These are phyloP conservation scores for Holothuria scabra DNA, from an alignment of 53 echinoderm and acorn worm species.

Conservation along the genomic window DNA sequence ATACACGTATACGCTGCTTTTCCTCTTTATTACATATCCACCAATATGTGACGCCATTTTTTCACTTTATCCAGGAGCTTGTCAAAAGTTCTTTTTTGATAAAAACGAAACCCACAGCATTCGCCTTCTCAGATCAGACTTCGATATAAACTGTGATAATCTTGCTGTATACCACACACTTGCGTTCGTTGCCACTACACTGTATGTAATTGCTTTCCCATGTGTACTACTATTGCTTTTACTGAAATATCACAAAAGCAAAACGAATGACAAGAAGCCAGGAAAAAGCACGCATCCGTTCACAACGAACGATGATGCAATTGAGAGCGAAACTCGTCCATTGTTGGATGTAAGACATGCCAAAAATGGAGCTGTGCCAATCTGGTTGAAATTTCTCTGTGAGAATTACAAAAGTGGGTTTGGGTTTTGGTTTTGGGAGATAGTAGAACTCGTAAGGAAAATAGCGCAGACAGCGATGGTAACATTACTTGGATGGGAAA, in stretches of 20 bases:
- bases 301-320: no score
- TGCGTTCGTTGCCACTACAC: constrained; percentile 27
- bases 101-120: neutral
- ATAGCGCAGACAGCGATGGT: neutral
- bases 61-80: constrained; percentile 44
- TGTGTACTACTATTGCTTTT: neutral
- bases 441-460: neutral
- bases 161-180: constrained; percentile 16
- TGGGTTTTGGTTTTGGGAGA: neutral
- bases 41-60: constrained; percentile 45
- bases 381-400: no score
- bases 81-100: constrained; percentile 51
- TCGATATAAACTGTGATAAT: constrained; percentile 47
- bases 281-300: no score
- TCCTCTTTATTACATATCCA: constrained; percentile 62
- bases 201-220: constrained; percentile 50
- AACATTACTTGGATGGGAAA: neutral
- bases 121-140: constrained; percentile 47
- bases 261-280: no score
- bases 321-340: no score
- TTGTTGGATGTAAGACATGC: no score
- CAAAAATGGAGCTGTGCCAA: no score
- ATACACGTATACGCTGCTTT: constrained; percentile 5
- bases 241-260: no score
- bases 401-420: neutral